Evolutionary conservation across 2,113 vertebrate species (phyloP), one percentile per base, ranked within the genome.

Genomic region (Alectura lathami): DNA sequence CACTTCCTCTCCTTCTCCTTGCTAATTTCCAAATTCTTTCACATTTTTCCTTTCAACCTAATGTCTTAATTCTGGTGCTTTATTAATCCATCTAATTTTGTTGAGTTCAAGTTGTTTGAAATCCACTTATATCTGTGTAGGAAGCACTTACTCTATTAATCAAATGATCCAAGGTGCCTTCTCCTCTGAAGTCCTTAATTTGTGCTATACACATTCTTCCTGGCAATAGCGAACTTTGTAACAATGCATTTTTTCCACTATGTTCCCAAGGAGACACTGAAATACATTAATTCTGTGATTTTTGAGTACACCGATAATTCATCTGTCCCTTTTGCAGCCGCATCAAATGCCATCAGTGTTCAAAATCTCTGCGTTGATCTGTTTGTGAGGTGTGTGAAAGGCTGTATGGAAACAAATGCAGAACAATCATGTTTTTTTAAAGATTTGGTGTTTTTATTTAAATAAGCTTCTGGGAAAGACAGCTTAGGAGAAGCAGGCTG

Each of bases 121-220:
- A 96, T 94, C 88, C 93, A 89, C 92, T 96, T 95, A 57, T n/a
- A 56, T 60, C 17, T 6, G 63, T 74, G 32, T 77, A 89, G 90
- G 94, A 94, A 95, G 94, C 83, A 91, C 86, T 96, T 88, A 93
- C 34, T 77, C 3, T n/a, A 68, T 92, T 96, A 94, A 93, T 94
- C 79, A 95, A 83, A 91, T 1, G 6, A 88, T 89, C 59, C 93
- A 77, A 89, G 78, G 91, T 91, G 78, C 67, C 74, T 89, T 66
- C 92, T 90, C 53, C 69, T 86, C 88, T 91, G 83, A 91, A 94
- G 76, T 87, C 84, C 70, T 92, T 94, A 76, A 86, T 92, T 92
- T 95, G 89, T 66, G 81, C 86, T 40, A 40, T 79, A 89, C 48
- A 22, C 87, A 53, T 84, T 94, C 74, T 57, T 93, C 50, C 79